A percentile compares a stretch with the other conserved stretches of the same genome.
Evolutionary conservation across 1,140 invertebrate genomes (phyloP).

Genomic region (Drosophila leontia): DNA sequence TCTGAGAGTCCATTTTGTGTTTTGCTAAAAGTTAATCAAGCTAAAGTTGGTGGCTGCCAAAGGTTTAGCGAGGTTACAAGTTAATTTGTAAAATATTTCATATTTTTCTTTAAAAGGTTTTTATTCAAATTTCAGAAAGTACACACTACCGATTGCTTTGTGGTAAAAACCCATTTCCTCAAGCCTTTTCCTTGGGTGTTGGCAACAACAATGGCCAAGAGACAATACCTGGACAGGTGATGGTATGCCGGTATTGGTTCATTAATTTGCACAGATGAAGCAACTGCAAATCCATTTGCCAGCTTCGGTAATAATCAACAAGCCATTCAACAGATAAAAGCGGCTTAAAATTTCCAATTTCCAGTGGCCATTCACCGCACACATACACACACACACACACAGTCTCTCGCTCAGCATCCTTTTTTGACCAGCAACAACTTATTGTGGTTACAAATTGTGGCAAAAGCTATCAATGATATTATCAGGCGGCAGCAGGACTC

Average conservation of each 20-base stretch:
- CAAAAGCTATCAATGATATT: constrained; percentile 82
- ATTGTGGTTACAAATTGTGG: constrained; percentile 80
- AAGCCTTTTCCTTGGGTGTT: background rate
- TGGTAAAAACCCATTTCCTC: background rate
- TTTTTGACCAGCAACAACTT: constrained; percentile 70
- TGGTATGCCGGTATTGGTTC: too few relatives aligned
- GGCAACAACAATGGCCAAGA: background rate
- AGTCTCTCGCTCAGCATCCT: constrained; percentile 14
- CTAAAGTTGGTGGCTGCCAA: background rate
- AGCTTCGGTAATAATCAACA: constrained; percentile 66
- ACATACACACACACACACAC: background rate
- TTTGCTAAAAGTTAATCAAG: constrained; percentile 25
- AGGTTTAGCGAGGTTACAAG: background rate
- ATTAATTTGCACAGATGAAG: constrained; percentile 46
- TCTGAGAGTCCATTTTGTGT: background rate
- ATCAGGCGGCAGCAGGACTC: constrained; percentile 41
- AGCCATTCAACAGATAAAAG: constrained; percentile 54
- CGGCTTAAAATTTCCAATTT: constrained; percentile 64
- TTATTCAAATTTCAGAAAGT: constrained; percentile 22
- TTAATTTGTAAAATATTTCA: background rate
- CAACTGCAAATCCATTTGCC: constrained; percentile 33
- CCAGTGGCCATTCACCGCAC: constrained; percentile 43
- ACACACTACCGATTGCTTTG: background rate
- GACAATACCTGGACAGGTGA: constrained; percentile 10
- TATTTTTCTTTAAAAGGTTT: too few relatives aligned